A percentile compares a stretch with the other conserved stretches of the same genome.
Conservation (phyloP, 2,113 vertebrate species). For the Stegastes partitus region DNA sequence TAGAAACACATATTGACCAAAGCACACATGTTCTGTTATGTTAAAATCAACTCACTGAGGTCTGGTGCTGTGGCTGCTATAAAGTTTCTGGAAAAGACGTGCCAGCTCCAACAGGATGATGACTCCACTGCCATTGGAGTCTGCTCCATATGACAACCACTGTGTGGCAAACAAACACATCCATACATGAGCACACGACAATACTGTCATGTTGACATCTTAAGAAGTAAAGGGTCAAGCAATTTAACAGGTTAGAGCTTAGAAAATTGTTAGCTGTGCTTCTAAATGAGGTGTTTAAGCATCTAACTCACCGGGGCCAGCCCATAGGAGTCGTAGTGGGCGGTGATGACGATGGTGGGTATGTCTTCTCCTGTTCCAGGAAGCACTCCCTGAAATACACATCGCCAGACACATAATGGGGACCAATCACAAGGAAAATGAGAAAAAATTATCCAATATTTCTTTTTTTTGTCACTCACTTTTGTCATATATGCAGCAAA, state of each 20-base stretch:
- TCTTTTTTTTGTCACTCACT: too few species aligned
- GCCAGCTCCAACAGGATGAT: conserved; percentile 82
- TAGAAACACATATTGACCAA: not conserved
- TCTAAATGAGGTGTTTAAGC: not conserved
- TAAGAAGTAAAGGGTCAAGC: not conserved
- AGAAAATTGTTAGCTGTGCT: not conserved
- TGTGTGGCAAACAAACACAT: conserved; percentile 51
- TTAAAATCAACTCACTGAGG: conserved; percentile 74
- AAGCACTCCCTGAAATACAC: conserved; percentile 83
- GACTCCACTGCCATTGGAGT: conserved; percentile 87
- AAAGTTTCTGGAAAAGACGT: conserved; percentile 84
- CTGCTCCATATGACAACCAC: conserved; percentile 86
- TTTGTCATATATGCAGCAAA: not conserved
- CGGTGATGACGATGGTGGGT: conserved; percentile 84
- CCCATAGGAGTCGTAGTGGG: conserved; percentile 86
- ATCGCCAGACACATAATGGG: not conserved
- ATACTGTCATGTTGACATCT: not conserved
- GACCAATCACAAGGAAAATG: not conserved
- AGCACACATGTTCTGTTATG: not conserved
- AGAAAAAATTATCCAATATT: too few species aligned
- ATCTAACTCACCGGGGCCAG: conserved; percentile 82
- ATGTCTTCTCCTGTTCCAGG: conserved; percentile 77
- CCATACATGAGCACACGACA: not conserved
- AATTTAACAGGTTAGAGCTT: not conserved
- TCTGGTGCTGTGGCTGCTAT: conserved; percentile 76